These are phyloP conservation scores for Peucedramus taeniatus DNA, from an alignment of 2,113 vertebrate species.

Conservation along the genomic window DNA sequence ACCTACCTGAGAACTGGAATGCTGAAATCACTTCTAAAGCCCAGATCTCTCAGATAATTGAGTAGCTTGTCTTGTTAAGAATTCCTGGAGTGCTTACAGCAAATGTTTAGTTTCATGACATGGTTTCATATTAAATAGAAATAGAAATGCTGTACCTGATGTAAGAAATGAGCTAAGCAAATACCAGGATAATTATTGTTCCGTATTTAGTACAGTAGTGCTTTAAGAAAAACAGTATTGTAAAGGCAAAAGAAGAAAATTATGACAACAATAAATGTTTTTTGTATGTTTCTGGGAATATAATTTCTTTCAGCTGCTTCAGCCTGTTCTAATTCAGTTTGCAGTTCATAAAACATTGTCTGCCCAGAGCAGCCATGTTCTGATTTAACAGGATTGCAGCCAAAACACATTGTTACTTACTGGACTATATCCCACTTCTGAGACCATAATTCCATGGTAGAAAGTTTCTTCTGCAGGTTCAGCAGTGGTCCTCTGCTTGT, in stretches of 20 bases:
- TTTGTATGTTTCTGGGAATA: not conserved
- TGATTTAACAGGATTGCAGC: not conserved
- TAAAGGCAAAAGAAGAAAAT: not conserved
- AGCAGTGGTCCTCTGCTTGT: not conserved
- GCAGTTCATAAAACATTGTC: not conserved
- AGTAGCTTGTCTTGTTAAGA: not conserved
- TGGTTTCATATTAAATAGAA: not conserved
- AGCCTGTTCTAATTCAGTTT: not conserved
- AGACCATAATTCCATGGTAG: accelerated
- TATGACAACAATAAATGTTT: not conserved
- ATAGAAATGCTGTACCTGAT: not conserved
- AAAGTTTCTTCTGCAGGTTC: not conserved
- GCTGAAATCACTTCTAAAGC: not conserved
- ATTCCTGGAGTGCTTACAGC: not conserved
- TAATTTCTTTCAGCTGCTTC: not conserved
- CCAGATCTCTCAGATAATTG: not conserved
- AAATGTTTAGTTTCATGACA: not conserved
- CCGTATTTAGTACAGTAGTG: not conserved
- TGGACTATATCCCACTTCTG: not conserved
- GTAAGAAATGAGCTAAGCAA: not conserved
- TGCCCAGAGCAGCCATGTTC: not conserved
- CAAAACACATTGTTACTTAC: not conserved
- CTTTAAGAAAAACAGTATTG: not conserved
- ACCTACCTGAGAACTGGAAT: not conserved
- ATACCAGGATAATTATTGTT: not conserved